Evolutionary conservation across 2,113 vertebrate genomes (phyloP).

Genomic region (Bos javanicus): DNA sequence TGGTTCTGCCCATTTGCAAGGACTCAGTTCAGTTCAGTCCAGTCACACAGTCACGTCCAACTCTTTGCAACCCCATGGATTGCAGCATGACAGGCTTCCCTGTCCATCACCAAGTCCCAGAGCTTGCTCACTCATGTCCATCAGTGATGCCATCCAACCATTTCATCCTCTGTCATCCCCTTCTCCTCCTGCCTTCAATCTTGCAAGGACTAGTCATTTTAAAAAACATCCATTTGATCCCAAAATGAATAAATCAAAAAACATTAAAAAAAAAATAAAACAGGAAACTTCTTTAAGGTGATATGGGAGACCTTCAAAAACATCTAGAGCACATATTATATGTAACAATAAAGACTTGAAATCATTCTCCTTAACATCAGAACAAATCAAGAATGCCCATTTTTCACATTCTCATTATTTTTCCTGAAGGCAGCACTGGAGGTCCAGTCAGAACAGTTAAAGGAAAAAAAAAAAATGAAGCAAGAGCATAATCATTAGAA

Average conservation of each 20-base stretch:
- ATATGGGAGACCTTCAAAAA: not conserved
- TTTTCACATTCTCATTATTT: not conserved
- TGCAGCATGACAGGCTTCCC: not conserved
- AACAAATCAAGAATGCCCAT: not conserved
- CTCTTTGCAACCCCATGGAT: not conserved
- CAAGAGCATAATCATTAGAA: not conserved
- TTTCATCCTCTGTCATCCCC: not conserved
- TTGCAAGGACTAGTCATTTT: not conserved
- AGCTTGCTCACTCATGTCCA: not conserved
- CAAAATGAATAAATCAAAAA: not conserved
- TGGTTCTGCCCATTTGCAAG: not conserved
- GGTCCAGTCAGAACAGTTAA: not conserved
- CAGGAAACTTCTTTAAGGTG: not conserved
- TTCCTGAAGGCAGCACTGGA: not conserved
- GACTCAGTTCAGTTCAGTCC: not conserved
- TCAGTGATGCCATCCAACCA: not conserved
- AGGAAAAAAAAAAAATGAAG: not conserved
- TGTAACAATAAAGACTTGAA: not conserved
- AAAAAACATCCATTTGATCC: not conserved
- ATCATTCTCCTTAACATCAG: not conserved
- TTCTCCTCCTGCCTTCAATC: not conserved
- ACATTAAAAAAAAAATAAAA: not conserved
- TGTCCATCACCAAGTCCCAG: not conserved
- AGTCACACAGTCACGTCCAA: not conserved
- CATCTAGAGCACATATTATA: not conserved